Conservation (phyloP, 2,797 vertebrate genomes). For the Paramormyrops hopkinsi region DNA sequence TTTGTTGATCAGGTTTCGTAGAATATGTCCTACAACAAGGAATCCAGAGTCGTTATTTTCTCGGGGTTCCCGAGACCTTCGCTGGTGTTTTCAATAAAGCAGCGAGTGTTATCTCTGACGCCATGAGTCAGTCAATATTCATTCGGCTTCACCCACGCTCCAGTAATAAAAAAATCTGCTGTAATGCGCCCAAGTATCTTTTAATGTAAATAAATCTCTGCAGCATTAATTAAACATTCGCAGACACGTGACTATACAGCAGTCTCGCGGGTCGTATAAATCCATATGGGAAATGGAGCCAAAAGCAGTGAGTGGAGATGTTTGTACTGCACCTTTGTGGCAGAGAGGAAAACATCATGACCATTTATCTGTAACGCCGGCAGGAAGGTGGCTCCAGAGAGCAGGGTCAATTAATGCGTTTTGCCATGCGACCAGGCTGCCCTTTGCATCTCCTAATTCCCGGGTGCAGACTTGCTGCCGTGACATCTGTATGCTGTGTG, state of each 20-base stretch:
- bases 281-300: not conserved
- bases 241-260: not conserved
- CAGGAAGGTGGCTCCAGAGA: not conserved
- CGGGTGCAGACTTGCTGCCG: not conserved
- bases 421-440: not conserved
- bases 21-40: not conserved
- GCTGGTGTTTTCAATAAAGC: not conserved
- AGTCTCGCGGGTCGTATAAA: not conserved
- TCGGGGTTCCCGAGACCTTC: not conserved
- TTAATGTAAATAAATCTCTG: not conserved
- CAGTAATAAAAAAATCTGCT: not conserved
- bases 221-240: not conserved
- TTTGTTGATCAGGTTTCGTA: not conserved
- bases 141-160: not conserved
- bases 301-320: not conserved
- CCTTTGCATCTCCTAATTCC: not conserved
- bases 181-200: not conserved
- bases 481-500: not conserved
- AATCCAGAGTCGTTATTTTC: not conserved
- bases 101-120: not conserved
- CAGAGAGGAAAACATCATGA: not conserved
- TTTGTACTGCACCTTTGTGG: constrained; percentile 11
- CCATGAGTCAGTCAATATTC: not conserved
- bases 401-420: not conserved
- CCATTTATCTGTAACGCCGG: not conserved